Evolutionary conservation across 2,113 vertebrate species (phyloP).

Genomic region (Erythrolamprus reginae): DNA sequence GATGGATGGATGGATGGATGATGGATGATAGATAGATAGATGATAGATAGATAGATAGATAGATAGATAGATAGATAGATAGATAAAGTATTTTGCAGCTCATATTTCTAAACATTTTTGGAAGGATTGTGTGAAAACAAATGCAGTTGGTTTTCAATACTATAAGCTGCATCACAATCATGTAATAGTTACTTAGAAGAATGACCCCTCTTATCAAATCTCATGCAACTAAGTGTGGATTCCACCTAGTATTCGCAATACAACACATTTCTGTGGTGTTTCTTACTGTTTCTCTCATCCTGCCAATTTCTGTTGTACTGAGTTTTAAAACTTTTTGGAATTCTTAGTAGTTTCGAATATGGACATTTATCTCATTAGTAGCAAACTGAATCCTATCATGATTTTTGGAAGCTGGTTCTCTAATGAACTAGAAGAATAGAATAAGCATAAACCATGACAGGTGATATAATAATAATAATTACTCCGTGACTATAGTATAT

Average conservation of each 20-base stretch:
- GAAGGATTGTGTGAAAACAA: not conserved
- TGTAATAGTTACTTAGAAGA: not conserved
- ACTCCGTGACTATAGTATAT: slow-evolving; percentile 25
- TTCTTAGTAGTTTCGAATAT: not conserved
- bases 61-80: no score
- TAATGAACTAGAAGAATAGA: not conserved
- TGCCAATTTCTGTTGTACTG: not conserved
- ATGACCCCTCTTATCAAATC: not conserved
- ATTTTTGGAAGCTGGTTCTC: not conserved
- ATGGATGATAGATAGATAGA: no score
- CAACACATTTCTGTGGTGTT: fast-evolving
- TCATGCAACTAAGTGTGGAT: not conserved
- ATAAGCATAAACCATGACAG: slow-evolving; percentile 9
- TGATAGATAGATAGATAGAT: no score
- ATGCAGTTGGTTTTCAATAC: slow-evolving; percentile 25
- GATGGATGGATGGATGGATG: no score
- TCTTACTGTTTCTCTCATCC: not conserved
- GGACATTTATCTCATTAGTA: fast-evolving
- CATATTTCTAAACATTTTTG: not conserved
- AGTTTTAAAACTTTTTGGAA: not conserved
- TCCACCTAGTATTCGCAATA: not conserved
- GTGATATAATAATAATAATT: slow-evolving; percentile 32
- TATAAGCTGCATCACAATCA: not conserved
- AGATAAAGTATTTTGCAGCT: slow-evolving; percentile 18
- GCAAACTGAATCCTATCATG: not conserved